Evolutionary conservation across 2,797 vertebrate genomes (phyloP).

Genomic region (Sorex maritimensis): DNA sequence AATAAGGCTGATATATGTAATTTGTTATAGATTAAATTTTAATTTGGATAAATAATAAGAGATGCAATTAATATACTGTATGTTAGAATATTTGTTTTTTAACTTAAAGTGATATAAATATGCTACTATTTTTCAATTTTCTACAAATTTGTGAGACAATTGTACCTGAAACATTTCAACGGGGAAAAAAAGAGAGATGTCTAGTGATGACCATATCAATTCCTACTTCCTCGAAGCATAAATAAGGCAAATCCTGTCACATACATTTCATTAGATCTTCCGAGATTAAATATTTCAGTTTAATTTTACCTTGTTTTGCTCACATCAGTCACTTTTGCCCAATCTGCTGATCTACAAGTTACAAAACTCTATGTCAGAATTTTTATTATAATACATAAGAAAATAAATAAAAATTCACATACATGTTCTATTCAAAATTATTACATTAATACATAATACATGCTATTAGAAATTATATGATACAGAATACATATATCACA

Average conservation of each 20-base stretch:
- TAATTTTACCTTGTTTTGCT: neutral
- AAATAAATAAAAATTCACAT: conserved; percentile 15
- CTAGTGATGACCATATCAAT: too few species aligned
- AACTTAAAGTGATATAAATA: neutral
- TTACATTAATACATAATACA: too few species aligned
- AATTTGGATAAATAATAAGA: neutral
- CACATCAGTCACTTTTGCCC: neutral
- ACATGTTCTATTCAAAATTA: neutral
- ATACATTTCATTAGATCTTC: neutral
- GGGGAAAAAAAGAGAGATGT: neutral
- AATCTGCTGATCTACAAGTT: neutral
- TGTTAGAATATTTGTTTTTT: conserved; percentile 27
- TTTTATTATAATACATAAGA: neutral
- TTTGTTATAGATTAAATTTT: neutral
- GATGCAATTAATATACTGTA: neutral
- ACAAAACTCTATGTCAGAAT: neutral
- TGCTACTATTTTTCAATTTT: neutral
- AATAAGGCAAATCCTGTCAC: neutral
- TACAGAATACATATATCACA: too few species aligned
- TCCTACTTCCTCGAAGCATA: neutral
- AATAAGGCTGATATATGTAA: neutral
- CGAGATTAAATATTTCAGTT: neutral
- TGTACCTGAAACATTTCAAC: neutral
- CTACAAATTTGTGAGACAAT: too few species aligned
- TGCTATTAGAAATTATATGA: too few species aligned